Conservation (phyloP, 2,113 vertebrate species). For the Boulengeromyrus knoepffleri region DNA sequence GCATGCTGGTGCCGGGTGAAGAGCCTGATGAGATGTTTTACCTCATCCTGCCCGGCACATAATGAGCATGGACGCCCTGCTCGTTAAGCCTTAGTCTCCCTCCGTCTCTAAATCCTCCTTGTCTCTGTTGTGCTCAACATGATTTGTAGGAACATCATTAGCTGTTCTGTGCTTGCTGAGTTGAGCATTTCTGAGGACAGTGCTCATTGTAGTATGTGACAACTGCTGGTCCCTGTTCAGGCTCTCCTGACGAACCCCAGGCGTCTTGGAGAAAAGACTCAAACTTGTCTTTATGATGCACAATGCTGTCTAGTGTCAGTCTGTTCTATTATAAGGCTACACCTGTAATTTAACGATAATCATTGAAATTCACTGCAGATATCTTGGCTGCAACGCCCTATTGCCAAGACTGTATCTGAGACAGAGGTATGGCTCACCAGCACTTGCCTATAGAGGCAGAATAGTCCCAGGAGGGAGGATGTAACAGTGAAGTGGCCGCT, state of each 20-base stretch:
- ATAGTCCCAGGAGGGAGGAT: not conserved
- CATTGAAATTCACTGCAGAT: not conserved
- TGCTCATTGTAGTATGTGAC: not conserved
- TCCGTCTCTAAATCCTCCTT: not conserved
- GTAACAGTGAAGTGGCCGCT: not conserved
- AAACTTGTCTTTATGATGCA: not conserved
- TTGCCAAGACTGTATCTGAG: not conserved
- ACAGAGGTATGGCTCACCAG: not conserved
- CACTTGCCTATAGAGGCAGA: not conserved
- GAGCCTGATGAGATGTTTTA: not conserved
- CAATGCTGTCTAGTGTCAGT: not conserved
- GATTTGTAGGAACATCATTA: not conserved
- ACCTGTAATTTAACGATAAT: not conserved
- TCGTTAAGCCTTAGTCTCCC: not conserved
- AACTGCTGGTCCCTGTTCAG: not conserved
- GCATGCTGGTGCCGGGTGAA: not conserved
- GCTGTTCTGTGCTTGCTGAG: not conserved
- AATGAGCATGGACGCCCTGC: not conserved
- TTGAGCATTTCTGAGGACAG: not conserved
- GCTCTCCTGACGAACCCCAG: not conserved
- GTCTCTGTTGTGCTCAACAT: not conserved
- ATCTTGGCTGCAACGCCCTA: not conserved
- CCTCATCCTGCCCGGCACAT: not conserved
- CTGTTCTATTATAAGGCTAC: not conserved
- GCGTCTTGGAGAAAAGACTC: not conserved